A percentile compares a stretch with the other conserved stretches of the same genome.
phyloP scores from a whole-genome alignment of 2,113 vertebrate genomes.

The Oxyura jamaicensis region DNA sequence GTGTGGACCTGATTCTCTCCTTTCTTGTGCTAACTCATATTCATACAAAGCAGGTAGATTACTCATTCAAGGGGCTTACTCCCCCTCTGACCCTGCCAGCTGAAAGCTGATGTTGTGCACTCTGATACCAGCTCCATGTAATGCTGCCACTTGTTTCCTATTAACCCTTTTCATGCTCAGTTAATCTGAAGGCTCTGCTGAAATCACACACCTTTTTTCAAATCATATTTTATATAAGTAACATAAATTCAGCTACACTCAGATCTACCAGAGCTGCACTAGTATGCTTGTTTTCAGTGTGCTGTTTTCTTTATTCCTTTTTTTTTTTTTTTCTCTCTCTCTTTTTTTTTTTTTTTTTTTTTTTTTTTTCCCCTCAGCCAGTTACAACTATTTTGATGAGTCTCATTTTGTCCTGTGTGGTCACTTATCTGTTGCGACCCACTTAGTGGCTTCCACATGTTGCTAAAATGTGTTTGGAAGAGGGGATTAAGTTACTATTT shows the following conservation, averaged over 20 bases:
- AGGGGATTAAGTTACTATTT: constrained; percentile 45
- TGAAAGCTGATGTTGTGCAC: neutral
- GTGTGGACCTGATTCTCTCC: neutral
- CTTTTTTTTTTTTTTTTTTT: neutral
- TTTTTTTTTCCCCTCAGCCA: neutral
- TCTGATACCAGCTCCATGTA: neutral
- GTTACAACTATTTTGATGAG: neutral
- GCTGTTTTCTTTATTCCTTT: neutral
- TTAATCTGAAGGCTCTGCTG: neutral
- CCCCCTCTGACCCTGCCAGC: neutral
- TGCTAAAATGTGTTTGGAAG: constrained; percentile 37
- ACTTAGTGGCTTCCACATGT: constrained; percentile 39
- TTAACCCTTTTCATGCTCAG: neutral
- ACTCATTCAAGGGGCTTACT: neutral
- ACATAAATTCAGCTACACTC: neutral
- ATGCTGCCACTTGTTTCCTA: neutral
- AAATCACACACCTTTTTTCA: neutral
- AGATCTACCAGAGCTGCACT: neutral
- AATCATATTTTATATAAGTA: neutral
- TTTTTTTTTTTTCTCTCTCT: no score
- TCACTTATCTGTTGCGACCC: neutral
- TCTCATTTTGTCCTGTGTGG: constrained; percentile 3
- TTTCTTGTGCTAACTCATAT: neutral
- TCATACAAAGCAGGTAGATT: neutral
- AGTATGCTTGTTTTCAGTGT: neutral